A percentile compares a stretch with the other conserved stretches of the same genome.
Conservation (phyloP, 2,797 vertebrate genomes). For the Myoxocephalus aenaeus region DNA sequence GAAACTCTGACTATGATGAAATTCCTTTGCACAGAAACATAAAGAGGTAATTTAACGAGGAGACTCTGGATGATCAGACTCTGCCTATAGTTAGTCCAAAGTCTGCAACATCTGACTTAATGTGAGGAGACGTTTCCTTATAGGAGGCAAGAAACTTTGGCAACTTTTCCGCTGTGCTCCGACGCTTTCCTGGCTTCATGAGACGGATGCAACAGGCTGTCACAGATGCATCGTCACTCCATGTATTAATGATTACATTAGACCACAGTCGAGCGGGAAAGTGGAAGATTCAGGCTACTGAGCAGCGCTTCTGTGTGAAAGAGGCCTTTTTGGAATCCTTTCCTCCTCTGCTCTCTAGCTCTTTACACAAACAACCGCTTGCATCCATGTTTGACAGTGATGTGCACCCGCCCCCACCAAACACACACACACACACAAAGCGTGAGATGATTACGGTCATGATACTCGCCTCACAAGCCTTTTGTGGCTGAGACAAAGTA, state of each 20-base stretch:
- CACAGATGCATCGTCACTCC: slow-evolving; percentile 7
- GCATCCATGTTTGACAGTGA: slow-evolving; percentile 36
- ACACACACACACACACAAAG: slow-evolving; percentile 5
- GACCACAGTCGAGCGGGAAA: slow-evolving; percentile 10
- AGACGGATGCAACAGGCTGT: slow-evolving; percentile 12
- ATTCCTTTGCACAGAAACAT: background rate
- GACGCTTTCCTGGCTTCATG: slow-evolving; percentile 16
- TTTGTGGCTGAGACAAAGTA: slow-evolving; percentile 32
- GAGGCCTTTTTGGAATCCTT: background rate
- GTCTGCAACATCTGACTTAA: slow-evolving; percentile 11
- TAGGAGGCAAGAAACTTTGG: slow-evolving; percentile 11
- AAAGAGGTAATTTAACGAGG: background rate
- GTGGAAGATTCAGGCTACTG: background rate
- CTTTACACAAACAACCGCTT: slow-evolving; percentile 28
- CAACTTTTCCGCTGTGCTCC: slow-evolving; percentile 21
- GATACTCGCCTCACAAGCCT: slow-evolving; percentile 45
- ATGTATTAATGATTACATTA: slow-evolving; percentile 11
- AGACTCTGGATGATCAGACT: slow-evolving; percentile 1
- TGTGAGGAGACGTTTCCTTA: slow-evolving; percentile 40
- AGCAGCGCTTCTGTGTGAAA: background rate
- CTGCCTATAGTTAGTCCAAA: background rate
- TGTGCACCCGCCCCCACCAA: background rate
- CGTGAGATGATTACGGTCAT: slow-evolving; percentile 41
- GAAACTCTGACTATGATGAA: background rate
- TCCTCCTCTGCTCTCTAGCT: background rate